These are phyloP conservation scores for Chelidonichthys spinosus DNA, from an alignment of 2,797 vertebrate species.

Conservation along the genomic window DNA sequence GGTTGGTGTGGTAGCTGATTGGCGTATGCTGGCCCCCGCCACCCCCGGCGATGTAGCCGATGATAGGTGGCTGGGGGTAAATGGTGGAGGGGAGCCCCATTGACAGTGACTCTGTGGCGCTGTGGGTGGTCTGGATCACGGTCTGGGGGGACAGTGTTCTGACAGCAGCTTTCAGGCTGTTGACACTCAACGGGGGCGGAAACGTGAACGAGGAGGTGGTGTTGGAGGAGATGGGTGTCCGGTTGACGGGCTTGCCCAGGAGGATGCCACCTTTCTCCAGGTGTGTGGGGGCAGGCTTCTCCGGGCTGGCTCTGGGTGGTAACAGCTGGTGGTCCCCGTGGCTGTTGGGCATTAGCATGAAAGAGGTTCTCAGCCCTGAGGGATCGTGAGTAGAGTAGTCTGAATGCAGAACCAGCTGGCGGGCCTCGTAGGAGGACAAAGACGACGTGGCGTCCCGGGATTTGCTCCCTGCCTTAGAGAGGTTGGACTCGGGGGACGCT, in stretches of 20 bases:
- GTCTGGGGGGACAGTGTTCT: slow-evolving; percentile 90
- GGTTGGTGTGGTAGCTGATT: slow-evolving; percentile 88
- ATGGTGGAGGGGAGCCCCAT: slow-evolving; percentile 90
- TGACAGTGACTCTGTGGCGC: slow-evolving; percentile 89
- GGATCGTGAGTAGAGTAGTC: slow-evolving; percentile 89
- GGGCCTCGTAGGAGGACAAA: slow-evolving; percentile 86
- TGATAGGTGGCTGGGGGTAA: slow-evolving; percentile 92
- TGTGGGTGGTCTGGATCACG: slow-evolving; percentile 95
- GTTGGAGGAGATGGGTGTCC: slow-evolving; percentile 83
- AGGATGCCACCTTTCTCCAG: slow-evolving; percentile 89
- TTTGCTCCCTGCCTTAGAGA: slow-evolving; percentile 78
- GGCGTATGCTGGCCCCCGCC: slow-evolving; percentile 84
- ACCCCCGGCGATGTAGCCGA: slow-evolving; percentile 91
- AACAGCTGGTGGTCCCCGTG: slow-evolving; percentile 84
- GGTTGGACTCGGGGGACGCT: slow-evolving; percentile 58
- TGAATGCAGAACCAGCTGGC: slow-evolving; percentile 88
- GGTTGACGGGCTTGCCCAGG: slow-evolving; percentile 89
- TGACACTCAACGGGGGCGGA: slow-evolving; percentile 86
- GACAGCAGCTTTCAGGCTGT: slow-evolving; percentile 86
- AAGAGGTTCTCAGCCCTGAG: slow-evolving; percentile 88
- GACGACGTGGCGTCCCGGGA: slow-evolving; percentile 54
- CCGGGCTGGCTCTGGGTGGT: slow-evolving; percentile 83
- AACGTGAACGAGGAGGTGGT: slow-evolving; percentile 86
- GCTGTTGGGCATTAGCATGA: slow-evolving; percentile 95
- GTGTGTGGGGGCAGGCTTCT: slow-evolving; percentile 83